phyloP scores from a whole-genome alignment of 2,888 invertebrate species.

The Anticlea derivata region DNA sequence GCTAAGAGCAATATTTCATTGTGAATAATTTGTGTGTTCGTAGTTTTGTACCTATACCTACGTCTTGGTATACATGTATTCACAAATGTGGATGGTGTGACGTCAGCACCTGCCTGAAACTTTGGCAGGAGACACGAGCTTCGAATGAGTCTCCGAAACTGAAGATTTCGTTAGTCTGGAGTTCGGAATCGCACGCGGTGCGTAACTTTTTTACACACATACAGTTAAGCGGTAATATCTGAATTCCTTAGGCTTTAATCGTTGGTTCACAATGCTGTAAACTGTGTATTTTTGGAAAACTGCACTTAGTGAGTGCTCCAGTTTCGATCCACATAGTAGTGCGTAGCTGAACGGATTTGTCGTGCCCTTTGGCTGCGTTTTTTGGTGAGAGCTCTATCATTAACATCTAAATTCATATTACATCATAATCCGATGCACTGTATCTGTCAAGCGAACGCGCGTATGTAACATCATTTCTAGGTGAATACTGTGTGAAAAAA shows the following conservation, averaged over 20 bases:
- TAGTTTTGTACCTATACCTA: conserved; percentile 55
- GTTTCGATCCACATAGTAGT: conserved; percentile 6
- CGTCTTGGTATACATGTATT: conserved; percentile 64
- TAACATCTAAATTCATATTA: too few species aligned
- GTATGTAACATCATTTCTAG: too few species aligned
- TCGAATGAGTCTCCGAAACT: conserved; percentile 73
- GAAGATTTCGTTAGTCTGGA: conserved; percentile 78
- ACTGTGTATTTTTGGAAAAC: conserved; percentile 21
- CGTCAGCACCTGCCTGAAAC: conserved; percentile 77
- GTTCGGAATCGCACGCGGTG: conserved; percentile 62
- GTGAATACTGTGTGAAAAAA: background rate
- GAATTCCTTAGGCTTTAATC: conserved; percentile 7
- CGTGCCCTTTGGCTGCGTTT: conserved; percentile 1
- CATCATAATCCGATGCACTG: background rate
- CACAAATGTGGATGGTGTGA: conserved; percentile 60
- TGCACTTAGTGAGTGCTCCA: conserved; percentile 20
- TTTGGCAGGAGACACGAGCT: conserved; percentile 79
- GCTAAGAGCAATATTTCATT: conserved; percentile 62
- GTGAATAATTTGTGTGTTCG: conserved; percentile 62
- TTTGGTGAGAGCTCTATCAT: conserved; percentile 13
- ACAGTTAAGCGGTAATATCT: conserved; percentile 3
- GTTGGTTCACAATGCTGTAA: conserved; percentile 7
- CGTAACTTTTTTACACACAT: conserved; percentile 26
- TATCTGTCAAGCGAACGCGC: too few species aligned
- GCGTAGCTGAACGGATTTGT: conserved; percentile 9